Percentiles rank a stretch among this genome's conserved stretches.
Evolutionary conservation across 1,140 invertebrate species (phyloP).

Genomic region (Drosophila leontia): DNA sequence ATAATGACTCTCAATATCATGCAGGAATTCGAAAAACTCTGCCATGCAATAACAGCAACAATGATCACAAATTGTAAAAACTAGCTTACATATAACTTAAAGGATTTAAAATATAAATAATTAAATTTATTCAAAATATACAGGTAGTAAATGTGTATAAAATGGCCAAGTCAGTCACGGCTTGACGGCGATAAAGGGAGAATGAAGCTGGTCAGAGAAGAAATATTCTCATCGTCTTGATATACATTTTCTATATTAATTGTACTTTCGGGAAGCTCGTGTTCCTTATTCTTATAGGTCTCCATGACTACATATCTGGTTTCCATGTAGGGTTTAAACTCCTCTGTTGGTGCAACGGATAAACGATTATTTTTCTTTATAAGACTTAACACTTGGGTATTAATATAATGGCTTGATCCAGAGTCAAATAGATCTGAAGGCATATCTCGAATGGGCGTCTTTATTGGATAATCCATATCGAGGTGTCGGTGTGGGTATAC

Average conservation of each 20-base stretch:
- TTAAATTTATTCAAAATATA: constrained; percentile 1
- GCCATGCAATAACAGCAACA: background rate
- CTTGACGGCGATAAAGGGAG: background rate
- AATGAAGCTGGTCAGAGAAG: background rate
- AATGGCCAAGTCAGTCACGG: background rate
- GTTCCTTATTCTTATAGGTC: too few species aligned
- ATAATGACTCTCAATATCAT: background rate
- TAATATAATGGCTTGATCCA: background rate
- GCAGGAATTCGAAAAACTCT: background rate
- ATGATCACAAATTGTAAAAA: background rate
- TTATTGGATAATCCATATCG: background rate
- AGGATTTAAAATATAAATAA: background rate
- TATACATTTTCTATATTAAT: too few species aligned
- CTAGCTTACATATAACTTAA: background rate
- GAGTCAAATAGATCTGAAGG: too few species aligned
- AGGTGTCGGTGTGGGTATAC: background rate
- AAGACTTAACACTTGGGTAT: background rate
- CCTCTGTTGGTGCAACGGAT: rapidly evolving
- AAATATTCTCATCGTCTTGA: background rate
- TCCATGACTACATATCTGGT: constrained; percentile 1
- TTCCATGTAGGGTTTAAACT: background rate
- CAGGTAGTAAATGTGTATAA: background rate
- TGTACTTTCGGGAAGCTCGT: too few species aligned
- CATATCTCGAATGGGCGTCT: background rate
- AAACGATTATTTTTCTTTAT: background rate